Evolutionary conservation across 2,113 vertebrate species (phyloP).

Genomic region (Aix galericulata): DNA sequence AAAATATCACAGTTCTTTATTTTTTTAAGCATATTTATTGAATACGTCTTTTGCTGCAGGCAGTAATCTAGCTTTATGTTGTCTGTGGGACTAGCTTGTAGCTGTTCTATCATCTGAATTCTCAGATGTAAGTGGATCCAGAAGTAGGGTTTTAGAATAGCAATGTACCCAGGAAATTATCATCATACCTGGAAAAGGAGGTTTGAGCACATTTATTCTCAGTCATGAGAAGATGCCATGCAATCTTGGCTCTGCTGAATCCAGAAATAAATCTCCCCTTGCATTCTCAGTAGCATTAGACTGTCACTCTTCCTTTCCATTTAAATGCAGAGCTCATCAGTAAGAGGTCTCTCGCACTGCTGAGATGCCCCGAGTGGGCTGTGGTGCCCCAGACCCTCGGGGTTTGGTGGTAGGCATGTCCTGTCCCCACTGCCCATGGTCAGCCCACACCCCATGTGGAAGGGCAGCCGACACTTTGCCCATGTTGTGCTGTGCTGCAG

Average conservation of each 20-base stretch:
- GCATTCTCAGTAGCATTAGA: neutral
- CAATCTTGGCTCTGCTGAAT: neutral
- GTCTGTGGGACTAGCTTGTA: neutral
- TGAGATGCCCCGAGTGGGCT: neutral
- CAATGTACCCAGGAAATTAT: neutral
- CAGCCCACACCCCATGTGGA: too few relatives aligned
- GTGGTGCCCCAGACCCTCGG: rapidly evolving
- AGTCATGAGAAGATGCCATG: neutral
- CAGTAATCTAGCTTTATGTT: neutral
- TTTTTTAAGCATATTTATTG: neutral
- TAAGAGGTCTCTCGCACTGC: neutral
- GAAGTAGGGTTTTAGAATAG: neutral
- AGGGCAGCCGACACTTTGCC: neutral
- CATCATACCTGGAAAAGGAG: neutral
- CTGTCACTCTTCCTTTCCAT: neutral
- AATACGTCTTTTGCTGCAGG: neutral
- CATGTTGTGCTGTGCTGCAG: rapidly evolving
- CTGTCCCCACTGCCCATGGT: rapidly evolving
- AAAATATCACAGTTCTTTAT: neutral
- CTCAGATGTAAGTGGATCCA: neutral
- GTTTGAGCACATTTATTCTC: neutral
- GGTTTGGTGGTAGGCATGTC: too few relatives aligned
- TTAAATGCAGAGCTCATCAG: neutral
- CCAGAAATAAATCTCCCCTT: neutral
- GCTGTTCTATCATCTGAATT: neutral